Percentiles rank a stretch among this genome's conserved stretches.
Conservation (phyloP, 2,888 invertebrate species). For the Schizotus pectinicornis region DNA sequence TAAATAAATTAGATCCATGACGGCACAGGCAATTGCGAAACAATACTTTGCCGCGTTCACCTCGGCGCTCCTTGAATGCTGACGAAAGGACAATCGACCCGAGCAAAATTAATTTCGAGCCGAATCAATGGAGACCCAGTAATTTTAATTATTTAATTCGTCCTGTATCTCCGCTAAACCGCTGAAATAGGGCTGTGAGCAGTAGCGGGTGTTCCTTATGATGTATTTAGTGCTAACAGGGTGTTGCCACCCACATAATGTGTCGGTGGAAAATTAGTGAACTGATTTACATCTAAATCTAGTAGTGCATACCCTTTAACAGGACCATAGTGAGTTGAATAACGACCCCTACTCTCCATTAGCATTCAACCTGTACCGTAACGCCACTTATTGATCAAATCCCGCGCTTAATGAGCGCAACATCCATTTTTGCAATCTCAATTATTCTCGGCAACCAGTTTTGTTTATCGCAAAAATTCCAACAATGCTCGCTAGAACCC, state of each 20-base stretch:
- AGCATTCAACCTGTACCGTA: slow-evolving; percentile 23
- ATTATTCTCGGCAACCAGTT: neutral
- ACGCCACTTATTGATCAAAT: slow-evolving; percentile 24
- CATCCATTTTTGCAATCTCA: slow-evolving; percentile 5
- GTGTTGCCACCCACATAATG: slow-evolving; percentile 32
- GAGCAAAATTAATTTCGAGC: neutral
- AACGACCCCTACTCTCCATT: slow-evolving; percentile 30
- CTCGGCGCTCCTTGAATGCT: too few species aligned
- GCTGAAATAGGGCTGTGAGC: slow-evolving; percentile 6
- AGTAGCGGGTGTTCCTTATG: slow-evolving; percentile 29
- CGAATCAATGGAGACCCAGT: neutral
- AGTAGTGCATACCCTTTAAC: slow-evolving; percentile 32
- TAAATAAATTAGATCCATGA: slow-evolving; percentile 16
- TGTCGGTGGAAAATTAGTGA: slow-evolving; percentile 33
- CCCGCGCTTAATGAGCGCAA: slow-evolving; percentile 10
- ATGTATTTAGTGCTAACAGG: slow-evolving; percentile 33
- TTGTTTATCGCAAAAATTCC: neutral
- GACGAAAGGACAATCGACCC: neutral
- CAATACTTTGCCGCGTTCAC: neutral
- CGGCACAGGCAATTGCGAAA: neutral
- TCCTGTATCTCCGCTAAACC: slow-evolving; percentile 9
- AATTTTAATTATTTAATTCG: slow-evolving; percentile 12
- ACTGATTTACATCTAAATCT: slow-evolving; percentile 35
- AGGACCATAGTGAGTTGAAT: slow-evolving; percentile 25
- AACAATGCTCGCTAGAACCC: neutral